Evolutionary conservation across 2,888 invertebrate species (phyloP), one percentile per base, ranked within the genome.

Genomic region (Rapana venosa): DNA sequence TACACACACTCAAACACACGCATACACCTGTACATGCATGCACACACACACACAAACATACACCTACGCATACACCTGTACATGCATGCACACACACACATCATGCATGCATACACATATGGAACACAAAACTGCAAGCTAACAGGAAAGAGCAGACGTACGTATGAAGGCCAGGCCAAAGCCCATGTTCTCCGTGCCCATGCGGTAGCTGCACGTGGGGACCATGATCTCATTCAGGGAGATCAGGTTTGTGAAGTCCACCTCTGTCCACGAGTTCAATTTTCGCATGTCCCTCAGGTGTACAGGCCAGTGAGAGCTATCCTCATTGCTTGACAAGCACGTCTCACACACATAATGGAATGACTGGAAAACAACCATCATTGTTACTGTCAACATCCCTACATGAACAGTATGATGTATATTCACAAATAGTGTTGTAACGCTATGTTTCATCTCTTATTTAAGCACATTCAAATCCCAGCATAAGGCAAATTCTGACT

Each of bases 191-290:
- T 96, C 95, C 35, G 98, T 98, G 0, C 99, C 99, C 99, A 99
- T 99, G 94, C 99, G 97, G 96, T 99, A 99, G 0, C 98, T 99
- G 95, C 98, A 98, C 0, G 99, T 99, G 2, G 99, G 99, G 92
- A 98, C 98, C 96, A 98, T 97, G 87, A 99, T 97, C 97, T 99
- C 99, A 93, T 97, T 97, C 91, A 97, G 95, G 32, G 92, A 88
- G 89, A 92, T 83, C 36, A 87, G 77, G 88, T 94, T 92, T 20
- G 91, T 92, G 15, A 94, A 87, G 90, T 94, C 93, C 15, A 94
- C 89, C 4, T 92, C 91, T 15, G 94, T 91, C 88, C 91, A 94
- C 32, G 91, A 90, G 26, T 92, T 89, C 47, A 93, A 92, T 66
- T 91, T 87, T 13, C 92, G 85, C 22, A 94, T 90, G 30, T 93